A percentile compares a stretch with the other conserved stretches of the same genome.
phyloP scores from a whole-genome alignment of 2,888 invertebrate species.

The Temnothorax unifasciatus region DNA sequence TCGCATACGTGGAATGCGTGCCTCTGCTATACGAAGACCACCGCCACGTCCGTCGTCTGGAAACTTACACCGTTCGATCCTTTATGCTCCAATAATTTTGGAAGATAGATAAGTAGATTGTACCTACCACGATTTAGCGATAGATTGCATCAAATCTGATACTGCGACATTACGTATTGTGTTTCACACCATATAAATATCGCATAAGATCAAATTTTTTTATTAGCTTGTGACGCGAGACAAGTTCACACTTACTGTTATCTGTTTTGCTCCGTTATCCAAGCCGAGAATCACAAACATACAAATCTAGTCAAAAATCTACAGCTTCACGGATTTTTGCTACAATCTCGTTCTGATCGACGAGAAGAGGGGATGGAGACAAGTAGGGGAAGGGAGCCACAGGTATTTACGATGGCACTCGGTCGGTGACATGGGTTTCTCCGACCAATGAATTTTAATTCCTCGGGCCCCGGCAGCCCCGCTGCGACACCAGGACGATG shows the following conservation, averaged over 20 bases:
- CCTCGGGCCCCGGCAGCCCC: constrained; percentile 81
- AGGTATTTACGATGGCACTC: constrained; percentile 86
- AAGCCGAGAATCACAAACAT: background rate
- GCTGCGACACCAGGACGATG: constrained; percentile 85
- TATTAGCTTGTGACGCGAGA: background rate
- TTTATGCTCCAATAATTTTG: constrained; percentile 27
- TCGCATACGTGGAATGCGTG: constrained; percentile 75
- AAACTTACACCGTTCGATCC: constrained; percentile 5
- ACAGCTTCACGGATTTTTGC: constrained; percentile 14
- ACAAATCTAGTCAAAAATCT: background rate
- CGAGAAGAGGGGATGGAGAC: constrained; percentile 12
- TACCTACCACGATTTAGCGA: background rate
- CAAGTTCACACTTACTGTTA: background rate
- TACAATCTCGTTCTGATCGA: constrained; percentile 22
- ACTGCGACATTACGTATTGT: background rate
- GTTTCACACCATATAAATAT: background rate
- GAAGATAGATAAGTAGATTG: constrained; percentile 13
- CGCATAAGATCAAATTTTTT: background rate
- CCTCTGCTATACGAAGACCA: constrained; percentile 47
- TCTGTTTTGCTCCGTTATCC: background rate
- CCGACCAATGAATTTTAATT: constrained; percentile 86
- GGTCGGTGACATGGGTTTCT: constrained; percentile 85
- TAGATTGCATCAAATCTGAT: background rate
- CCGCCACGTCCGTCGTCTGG: constrained; percentile 5
- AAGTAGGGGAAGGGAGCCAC: constrained; percentile 23